phyloP scores from a whole-genome alignment of 2,113 vertebrate species.

The Podarcis raffonei region DNA sequence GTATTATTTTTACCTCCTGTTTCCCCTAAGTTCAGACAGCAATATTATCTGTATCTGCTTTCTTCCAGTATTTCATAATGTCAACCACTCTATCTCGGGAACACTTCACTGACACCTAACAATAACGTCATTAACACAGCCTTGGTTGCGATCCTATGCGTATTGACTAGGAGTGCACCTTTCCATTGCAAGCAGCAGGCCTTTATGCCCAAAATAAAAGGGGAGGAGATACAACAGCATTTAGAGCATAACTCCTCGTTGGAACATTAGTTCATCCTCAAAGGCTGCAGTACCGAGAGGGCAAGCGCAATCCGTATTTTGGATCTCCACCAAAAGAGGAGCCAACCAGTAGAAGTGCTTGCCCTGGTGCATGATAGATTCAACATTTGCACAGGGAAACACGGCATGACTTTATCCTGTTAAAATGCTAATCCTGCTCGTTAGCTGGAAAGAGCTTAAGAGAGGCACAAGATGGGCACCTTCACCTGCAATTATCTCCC shows the following conservation, averaged over 20 bases:
- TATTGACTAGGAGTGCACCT: not conserved
- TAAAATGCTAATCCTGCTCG: conserved; percentile 48
- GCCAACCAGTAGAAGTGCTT: conserved; percentile 24
- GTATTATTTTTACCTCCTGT: not conserved
- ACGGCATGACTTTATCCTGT: conserved; percentile 23
- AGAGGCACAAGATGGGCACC: not conserved
- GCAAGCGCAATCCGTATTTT: not conserved
- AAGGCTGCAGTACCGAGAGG: accelerated
- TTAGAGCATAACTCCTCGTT: not conserved
- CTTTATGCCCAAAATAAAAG: not conserved
- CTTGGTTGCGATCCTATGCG: not conserved
- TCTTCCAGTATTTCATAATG: not conserved
- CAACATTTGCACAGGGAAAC: conserved; percentile 48
- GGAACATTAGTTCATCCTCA: not conserved
- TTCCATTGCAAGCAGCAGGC: not conserved
- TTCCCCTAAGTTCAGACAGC: not conserved
- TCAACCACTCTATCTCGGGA: not conserved
- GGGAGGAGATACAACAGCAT: not conserved
- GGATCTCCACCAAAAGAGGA: not conserved
- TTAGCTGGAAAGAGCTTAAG: conserved; percentile 42
- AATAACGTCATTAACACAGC: not conserved
- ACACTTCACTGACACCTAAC: not conserved
- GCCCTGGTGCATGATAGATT: not conserved
- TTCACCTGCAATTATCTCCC: conserved; percentile 60
- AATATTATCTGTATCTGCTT: not conserved